Percentiles rank a stretch among this genome's conserved stretches.
Conservation (phyloP, 2,113 vertebrate species). For the Hirundichthys speculiger region DNA sequence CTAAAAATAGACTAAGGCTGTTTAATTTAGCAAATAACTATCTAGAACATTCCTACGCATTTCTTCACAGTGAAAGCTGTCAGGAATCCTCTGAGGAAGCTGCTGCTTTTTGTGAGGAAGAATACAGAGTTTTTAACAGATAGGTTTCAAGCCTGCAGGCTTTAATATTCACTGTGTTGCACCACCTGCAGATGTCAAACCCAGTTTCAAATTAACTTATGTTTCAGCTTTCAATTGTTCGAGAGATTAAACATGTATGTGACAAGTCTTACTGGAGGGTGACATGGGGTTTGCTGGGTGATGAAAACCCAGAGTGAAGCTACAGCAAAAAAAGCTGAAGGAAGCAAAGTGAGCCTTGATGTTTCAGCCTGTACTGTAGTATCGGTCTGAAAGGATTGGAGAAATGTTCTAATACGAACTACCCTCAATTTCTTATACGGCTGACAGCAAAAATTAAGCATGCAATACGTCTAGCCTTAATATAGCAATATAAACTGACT, state of each 20-base stretch:
- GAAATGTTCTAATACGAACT: too few species aligned
- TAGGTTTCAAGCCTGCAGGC: slow-evolving; percentile 10
- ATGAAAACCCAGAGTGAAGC: not conserved
- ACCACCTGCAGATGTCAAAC: slow-evolving; percentile 7
- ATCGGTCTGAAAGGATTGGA: too few species aligned
- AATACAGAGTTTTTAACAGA: slow-evolving; percentile 3
- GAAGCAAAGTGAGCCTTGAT: not conserved
- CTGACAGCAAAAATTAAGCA: too few species aligned
- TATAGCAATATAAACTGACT: too few species aligned
- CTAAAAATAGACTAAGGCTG: not conserved
- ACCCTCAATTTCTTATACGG: too few species aligned
- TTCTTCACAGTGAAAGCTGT: not conserved
- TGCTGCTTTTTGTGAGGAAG: not conserved
- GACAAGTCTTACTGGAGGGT: not conserved
- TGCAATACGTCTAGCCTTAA: too few species aligned
- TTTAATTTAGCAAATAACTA: not conserved
- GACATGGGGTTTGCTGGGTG: too few species aligned
- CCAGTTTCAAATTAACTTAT: slow-evolving; percentile 18
- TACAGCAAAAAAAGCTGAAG: slow-evolving; percentile 8
- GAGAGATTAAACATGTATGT: not conserved
- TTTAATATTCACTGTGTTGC: slow-evolving; percentile 4
- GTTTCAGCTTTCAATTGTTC: slow-evolving; percentile 5
- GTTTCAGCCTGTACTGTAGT: too few species aligned
- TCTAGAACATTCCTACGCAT: not conserved
- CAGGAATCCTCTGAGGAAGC: not conserved